Conservation (phyloP, 2,113 vertebrate genomes). For the Plecotus auritus region DNA sequence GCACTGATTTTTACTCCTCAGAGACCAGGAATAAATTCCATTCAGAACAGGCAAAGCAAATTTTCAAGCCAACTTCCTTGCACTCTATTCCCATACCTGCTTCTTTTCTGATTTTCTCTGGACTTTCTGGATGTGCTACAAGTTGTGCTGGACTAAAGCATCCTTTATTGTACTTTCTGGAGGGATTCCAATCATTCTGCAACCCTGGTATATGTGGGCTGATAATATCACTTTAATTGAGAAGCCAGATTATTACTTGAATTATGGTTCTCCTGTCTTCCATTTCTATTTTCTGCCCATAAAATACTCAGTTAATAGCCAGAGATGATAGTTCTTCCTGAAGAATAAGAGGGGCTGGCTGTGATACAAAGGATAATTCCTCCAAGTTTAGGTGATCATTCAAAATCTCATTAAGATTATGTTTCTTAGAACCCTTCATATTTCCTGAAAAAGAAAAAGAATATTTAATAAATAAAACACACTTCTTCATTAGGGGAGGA, state of each 20-base stretch:
- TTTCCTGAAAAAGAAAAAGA: neutral
- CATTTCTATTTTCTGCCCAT: neutral
- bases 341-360: slow-evolving; percentile 8
- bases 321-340: neutral
- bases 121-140: neutral
- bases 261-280: neutral
- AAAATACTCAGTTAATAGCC: neutral
- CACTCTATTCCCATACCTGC: neutral
- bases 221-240: slow-evolving; percentile 40
- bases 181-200: slow-evolving; percentile 19
- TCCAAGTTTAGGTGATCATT: slow-evolving; percentile 20
- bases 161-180: slow-evolving; percentile 25
- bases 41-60: neutral
- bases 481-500: neutral
- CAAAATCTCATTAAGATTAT: slow-evolving; percentile 31
- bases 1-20: neutral
- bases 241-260: slow-evolving; percentile 31
- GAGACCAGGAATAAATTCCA: slow-evolving; percentile 1
- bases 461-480: slow-evolving; percentile 1
- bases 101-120: neutral
- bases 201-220: neutral
- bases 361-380: slow-evolving; percentile 44
- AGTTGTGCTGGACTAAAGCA: neutral
- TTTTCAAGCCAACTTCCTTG: neutral
- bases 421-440: neutral